Evolutionary conservation across 2,888 invertebrate genomes (phyloP), one percentile per base, ranked within the genome.

Genomic region (Apocheima hispidaria): DNA sequence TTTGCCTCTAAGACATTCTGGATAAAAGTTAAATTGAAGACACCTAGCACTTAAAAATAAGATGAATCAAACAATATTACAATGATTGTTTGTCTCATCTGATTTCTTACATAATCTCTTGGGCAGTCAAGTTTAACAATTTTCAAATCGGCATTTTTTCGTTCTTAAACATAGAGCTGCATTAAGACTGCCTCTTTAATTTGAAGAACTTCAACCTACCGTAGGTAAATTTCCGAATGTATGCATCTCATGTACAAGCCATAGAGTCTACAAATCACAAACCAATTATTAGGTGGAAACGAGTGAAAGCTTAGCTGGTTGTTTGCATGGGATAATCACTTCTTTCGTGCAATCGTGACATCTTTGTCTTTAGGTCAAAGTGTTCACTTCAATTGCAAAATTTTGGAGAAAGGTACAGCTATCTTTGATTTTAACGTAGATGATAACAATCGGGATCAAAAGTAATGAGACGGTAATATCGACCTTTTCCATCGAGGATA

Each of bases 301-400:
- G 20, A 28, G 60, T 33, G 66, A 70, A 66, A 70, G 68, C 65
- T 64, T 59, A 43, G 28, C 40, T 51, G 52, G n/a, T n/a, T n/a
- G n/a, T n/a, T n/a, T 51, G 53, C 60, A 35, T 28, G 43, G 55
- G 50, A 56, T 50, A 48, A 52, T 60, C 33, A 44, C 50, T 55
- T 26, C 26, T 54, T 35, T 40, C 41, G 21, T 36, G 30, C 10
- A 41, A 35, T 60, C 61, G 61, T 61, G 61, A 61, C 60, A 41
- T 16, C 60, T 40, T 56, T 52, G 61, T 61, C 56, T 56, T 14
- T 10, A 14, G 61, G 61, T 61, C 61, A 56, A 20, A 61, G 52
- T 52, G 10, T 40, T 48, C n/a, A 21, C 44, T 52, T 35, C 36
- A 52, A 52, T 54, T 36, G 59, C n/a, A 21, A 46, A 51, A 46